These are phyloP conservation scores for Lycia hirtaria DNA, from an alignment of 2,888 invertebrate genomes.

Conservation along the genomic window DNA sequence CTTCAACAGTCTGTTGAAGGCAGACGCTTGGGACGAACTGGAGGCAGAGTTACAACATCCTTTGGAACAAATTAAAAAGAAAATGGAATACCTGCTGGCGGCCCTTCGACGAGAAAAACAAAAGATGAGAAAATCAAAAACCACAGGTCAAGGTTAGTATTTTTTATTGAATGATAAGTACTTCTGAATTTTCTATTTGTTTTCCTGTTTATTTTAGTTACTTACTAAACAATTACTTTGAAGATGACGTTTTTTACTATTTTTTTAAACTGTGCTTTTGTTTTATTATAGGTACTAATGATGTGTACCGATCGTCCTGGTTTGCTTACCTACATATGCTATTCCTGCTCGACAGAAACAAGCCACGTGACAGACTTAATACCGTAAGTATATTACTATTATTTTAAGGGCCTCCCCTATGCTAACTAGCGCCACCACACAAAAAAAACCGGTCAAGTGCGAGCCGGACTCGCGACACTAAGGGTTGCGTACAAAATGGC, in stretches of 20 bases:
- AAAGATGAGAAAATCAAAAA: constrained; percentile 32
- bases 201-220: no score
- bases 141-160: no score
- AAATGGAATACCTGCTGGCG: constrained; percentile 37
- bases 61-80: constrained; percentile 34
- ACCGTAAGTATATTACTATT: no score
- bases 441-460: no score
- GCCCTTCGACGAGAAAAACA: constrained; percentile 34
- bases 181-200: no score
- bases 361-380: constrained; percentile 2
- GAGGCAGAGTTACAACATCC: constrained; percentile 29
- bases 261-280: not conserved
- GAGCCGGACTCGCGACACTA: no score
- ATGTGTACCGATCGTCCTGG: constrained; percentile 2
- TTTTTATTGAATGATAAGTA: constrained; percentile 35
- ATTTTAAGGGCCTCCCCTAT: no score
- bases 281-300: constrained; percentile 4
- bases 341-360: constrained; percentile 5
- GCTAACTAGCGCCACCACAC: no score
- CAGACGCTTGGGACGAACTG: constrained; percentile 34
- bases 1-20: constrained; percentile 34
- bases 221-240: no score
- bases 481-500: no score
- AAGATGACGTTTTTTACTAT: constrained; percentile 1
- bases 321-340: constrained; percentile 1